Conservation (phyloP, 2,888 invertebrate species). For the Drosophila acutilabella region DNA sequence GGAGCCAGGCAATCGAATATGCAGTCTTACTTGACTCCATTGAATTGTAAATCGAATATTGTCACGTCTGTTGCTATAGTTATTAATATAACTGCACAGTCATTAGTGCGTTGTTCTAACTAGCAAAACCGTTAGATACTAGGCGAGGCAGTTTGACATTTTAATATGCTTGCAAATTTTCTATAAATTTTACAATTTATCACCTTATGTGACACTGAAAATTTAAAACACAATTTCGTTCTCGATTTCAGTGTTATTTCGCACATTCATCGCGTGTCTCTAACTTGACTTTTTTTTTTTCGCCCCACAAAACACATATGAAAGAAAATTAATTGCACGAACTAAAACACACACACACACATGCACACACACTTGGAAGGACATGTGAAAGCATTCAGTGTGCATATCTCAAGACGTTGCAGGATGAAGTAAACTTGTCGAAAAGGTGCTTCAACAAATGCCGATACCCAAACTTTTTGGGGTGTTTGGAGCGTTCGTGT, state of each 20-base stretch:
- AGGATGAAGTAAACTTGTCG: constrained; percentile 40
- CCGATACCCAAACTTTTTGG: constrained; percentile 44
- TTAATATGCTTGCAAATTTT: neutral
- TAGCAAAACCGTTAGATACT: neutral
- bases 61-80: constrained; percentile 6
- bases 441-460: constrained; percentile 54
- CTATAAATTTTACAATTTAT: no score
- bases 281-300: constrained; percentile 24
- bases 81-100: constrained; percentile 22
- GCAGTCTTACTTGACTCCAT: constrained; percentile 1
- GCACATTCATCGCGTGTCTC: constrained; percentile 6
- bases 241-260: constrained; percentile 6
- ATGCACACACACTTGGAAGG: constrained; percentile 31
- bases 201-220: constrained; percentile 37
- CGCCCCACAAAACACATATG: constrained; percentile 31
- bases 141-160: constrained; percentile 23
- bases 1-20: neutral
- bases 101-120: constrained; percentile 36
- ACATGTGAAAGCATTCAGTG: constrained; percentile 29
- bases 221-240: constrained; percentile 2
- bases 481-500: neutral
- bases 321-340: constrained; percentile 53
- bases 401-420: constrained; percentile 26
- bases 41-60: constrained; percentile 4
- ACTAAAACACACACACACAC: constrained; percentile 18